Evolutionary conservation across 2,113 vertebrate species (phyloP).

Genomic region (Carassius auratus): DNA sequence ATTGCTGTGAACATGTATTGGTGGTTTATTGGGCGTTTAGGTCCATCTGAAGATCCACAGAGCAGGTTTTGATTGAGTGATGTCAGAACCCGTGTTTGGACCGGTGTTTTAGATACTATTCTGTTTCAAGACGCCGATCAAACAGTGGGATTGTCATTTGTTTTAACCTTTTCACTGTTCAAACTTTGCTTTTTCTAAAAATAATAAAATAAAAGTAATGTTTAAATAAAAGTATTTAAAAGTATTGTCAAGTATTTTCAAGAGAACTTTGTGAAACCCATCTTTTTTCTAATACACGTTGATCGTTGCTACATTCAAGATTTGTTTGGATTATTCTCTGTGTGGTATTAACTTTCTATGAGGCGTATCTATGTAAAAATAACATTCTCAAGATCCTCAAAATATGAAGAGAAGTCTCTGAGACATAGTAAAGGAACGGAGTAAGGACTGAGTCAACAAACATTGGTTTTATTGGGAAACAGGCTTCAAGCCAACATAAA

Average conservation of each 20-base stretch:
- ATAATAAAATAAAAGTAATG: constrained; percentile 33
- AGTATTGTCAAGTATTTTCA: constrained; percentile 47
- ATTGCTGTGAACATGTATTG: constrained; percentile 41
- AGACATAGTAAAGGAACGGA: not conserved
- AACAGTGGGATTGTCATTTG: constrained; percentile 24
- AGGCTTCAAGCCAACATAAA: not conserved
- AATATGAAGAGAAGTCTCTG: not conserved
- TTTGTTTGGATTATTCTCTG: not conserved
- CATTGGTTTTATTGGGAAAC: constrained; percentile 13
- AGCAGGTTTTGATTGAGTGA: constrained; percentile 43
- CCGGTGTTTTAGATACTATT: constrained; percentile 47
- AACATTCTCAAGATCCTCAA: not conserved
- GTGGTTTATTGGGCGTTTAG: not conserved
- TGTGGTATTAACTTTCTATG: not conserved
- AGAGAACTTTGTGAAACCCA: not conserved
- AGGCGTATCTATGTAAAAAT: not conserved
- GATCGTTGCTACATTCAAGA: not conserved
- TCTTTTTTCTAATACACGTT: not conserved
- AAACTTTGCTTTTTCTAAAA: constrained; percentile 39
- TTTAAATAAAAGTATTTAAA: constrained; percentile 64
- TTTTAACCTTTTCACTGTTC: constrained; percentile 40
- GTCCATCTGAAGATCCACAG: constrained; percentile 37
- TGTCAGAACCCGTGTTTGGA: constrained; percentile 42
- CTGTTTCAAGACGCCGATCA: constrained; percentile 29
- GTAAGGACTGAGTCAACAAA: constrained; percentile 7